These are phyloP conservation scores for Tachina grossa DNA, from an alignment of 2,888 invertebrate genomes.

Conservation along the genomic window DNA sequence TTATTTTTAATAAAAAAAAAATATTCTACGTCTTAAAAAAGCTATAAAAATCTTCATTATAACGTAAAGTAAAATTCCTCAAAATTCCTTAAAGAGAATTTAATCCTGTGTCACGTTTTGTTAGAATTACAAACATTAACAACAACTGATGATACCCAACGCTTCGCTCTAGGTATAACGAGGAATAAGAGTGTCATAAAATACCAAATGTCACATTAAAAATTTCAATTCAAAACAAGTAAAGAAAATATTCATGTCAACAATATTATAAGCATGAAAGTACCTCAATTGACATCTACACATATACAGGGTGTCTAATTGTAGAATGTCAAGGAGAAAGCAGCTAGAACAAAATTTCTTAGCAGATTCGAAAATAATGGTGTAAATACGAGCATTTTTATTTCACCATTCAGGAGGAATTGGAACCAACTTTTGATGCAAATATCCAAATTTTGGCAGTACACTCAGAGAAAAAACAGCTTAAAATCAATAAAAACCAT, in stretches of 20 bases:
- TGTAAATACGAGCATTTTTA: no score
- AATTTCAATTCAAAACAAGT: conserved; percentile 27
- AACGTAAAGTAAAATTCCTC: not conserved
- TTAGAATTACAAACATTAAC: not conserved
- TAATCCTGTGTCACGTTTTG: conserved; percentile 15
- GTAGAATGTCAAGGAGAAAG: no score
- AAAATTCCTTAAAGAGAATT: not conserved
- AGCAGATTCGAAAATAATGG: no score
- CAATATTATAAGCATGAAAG: conserved; percentile 36
- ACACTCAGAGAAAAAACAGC: no score
- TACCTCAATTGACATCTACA: conserved; percentile 6
- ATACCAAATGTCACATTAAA: conserved; percentile 36
- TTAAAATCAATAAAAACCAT: no score
- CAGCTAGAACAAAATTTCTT: no score
- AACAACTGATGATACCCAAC: conserved; percentile 10
- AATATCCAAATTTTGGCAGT: no score
- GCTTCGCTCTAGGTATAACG: not conserved
- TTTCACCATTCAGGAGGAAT: no score
- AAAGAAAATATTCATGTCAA: conserved; percentile 35
- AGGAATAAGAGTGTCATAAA: not conserved
- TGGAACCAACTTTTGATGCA: no score
- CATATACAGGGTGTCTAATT: no score
- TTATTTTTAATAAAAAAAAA: not conserved
- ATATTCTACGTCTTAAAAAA: not conserved
- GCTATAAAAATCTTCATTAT: not conserved